These are phyloP conservation scores for Amphilophus citrinellus DNA, from an alignment of 2,113 vertebrate species.

Conservation along the genomic window DNA sequence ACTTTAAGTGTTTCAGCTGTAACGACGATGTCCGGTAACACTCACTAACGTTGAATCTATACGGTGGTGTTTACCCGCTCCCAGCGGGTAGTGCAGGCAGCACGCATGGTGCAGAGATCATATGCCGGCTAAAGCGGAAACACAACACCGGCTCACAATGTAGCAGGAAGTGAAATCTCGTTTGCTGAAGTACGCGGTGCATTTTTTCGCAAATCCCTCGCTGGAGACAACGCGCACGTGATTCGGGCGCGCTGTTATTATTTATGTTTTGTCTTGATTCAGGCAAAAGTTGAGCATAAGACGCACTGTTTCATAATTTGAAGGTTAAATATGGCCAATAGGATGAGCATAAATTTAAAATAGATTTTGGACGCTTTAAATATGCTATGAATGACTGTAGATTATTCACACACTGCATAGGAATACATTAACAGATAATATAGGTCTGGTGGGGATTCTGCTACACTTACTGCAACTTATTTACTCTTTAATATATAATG, in stretches of 20 bases:
- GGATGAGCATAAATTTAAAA: neutral
- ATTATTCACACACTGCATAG: neutral
- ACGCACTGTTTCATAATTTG: too few relatives aligned
- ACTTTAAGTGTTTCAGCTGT: conserved; percentile 22
- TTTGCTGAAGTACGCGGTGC: neutral
- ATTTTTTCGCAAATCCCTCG: conserved; percentile 43
- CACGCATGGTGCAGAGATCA: conserved; percentile 4
- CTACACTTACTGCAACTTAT: neutral
- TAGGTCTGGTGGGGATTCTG: neutral
- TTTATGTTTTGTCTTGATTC: conserved; percentile 51
- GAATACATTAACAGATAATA: neutral
- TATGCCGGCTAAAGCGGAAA: conserved; percentile 28
- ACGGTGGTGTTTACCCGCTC: neutral
- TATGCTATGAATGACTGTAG: neutral
- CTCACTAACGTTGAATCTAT: neutral
- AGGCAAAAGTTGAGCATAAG: neutral
- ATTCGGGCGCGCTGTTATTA: neutral
- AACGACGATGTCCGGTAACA: conserved; percentile 2
- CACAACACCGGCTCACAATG: conserved; percentile 45
- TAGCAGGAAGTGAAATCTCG: conserved; percentile 67
- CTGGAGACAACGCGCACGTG: conserved; percentile 22
- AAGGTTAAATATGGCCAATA: neutral
- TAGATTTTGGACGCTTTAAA: neutral
- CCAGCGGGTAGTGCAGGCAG: fast-evolving
- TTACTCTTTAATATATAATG: fast-evolving